These are phyloP conservation scores for Halocaridina rubra DNA, from an alignment of 2,888 invertebrate species.

Conservation along the genomic window DNA sequence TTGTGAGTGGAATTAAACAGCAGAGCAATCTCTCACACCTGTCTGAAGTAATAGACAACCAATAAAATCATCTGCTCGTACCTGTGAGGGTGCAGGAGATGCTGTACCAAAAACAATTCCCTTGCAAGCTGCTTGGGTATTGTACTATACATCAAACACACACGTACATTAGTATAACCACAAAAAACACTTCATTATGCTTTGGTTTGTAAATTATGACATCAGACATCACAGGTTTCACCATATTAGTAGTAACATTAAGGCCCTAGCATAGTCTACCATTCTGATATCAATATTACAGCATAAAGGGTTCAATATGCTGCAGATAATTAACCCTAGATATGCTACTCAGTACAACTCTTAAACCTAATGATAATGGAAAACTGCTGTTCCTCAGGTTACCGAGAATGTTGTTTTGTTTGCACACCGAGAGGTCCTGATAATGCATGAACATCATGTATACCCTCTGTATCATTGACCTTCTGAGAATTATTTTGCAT, in stretches of 20 bases:
- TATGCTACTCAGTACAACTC: neutral
- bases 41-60: no score
- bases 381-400: neutral
- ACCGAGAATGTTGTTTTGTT: neutral
- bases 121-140: no score
- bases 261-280: neutral
- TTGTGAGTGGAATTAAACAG: no score
- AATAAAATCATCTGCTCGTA: no score
- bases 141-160: neutral
- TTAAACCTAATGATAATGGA: neutral
- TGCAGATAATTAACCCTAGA: neutral
- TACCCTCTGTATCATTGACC: neutral
- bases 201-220: neutral
- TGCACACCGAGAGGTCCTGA: neutral
- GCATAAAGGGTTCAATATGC: neutral
- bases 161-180: neutral
- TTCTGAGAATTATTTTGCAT: constrained; percentile 1
- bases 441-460: neutral
- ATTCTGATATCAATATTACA: neutral
- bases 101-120: no score
- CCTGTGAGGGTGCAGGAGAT: no score
- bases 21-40: no score
- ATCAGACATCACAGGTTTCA: neutral
- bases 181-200: neutral
- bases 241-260: neutral